These are phyloP conservation scores for Agrenia bidenticulata DNA, from an alignment of 2,888 invertebrate species.

Conservation along the genomic window DNA sequence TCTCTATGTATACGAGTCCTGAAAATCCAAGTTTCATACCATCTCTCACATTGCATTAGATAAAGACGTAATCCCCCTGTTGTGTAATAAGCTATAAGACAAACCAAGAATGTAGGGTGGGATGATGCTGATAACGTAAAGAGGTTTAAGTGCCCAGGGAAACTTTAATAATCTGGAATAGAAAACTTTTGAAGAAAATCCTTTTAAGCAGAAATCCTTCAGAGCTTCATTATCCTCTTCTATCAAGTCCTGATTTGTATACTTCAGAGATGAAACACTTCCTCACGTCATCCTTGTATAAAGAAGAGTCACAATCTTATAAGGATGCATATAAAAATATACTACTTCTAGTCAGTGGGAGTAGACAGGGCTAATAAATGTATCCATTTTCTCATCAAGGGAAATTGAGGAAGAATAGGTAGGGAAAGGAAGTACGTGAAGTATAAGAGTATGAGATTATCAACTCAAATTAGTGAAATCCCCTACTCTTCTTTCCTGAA, in stretches of 20 bases:
- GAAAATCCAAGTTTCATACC: too few species aligned
- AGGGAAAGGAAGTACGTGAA: too few species aligned
- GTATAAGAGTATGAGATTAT: constrained; percentile 20
- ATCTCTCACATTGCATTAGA: too few species aligned
- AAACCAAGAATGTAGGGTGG: background rate
- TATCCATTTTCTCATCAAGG: too few species aligned
- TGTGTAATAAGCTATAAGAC: too few species aligned
- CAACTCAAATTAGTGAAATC: constrained; percentile 31
- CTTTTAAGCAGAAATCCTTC: constrained; percentile 21
- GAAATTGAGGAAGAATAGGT: too few species aligned
- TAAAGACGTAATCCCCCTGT: too few species aligned
- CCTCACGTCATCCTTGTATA: background rate
- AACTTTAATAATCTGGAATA: constrained; percentile 17
- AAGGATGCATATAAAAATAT: too few species aligned
- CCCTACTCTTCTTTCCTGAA: constrained; percentile 11
- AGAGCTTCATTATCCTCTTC: constrained; percentile 17
- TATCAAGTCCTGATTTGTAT: constrained; percentile 9
- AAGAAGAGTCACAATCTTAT: too few species aligned
- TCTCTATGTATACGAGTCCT: too few species aligned
- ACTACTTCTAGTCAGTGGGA: too few species aligned
- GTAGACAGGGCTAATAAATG: too few species aligned
- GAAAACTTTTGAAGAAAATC: constrained; percentile 23
- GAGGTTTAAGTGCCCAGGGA: constrained; percentile 13
- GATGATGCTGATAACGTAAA: background rate
- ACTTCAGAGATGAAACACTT: background rate